Base-by-base conservation (phyloP, 2,888 invertebrate genomes). In the Plemyria rubiginata region DNA sequence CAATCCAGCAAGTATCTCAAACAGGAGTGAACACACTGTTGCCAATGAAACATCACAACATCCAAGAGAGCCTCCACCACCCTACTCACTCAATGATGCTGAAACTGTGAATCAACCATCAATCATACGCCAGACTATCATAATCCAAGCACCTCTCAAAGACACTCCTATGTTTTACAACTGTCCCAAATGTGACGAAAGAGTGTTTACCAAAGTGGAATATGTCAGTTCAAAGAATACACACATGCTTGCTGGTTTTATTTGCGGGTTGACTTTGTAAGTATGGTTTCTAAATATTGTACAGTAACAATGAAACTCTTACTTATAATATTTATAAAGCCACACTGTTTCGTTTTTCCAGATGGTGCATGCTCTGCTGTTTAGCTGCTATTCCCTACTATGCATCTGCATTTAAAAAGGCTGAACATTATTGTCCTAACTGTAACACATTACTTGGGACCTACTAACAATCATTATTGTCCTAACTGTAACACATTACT, bases 331-430 rank as follows among this genome's bases (percentile, higher is more conserved):
- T 32, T 32, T 32, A 8, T 32, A 32, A 8, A 32, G 22, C 28
- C 12, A 53, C 3, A 54, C 32, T 56, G 40, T 49, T 3, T 55
- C 49, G 15, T 40, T 59, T 65, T 65, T 88, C 67, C 85, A 92
- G 92, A 60, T 92, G 90, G 90, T 92, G 92, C 65, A 68, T 85
- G 71, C 73, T 92, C 15, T 92, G 91, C 71, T 91, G 92, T 70
- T 72, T 92, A 45, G 87, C 87, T 66, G 85, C 82, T 11, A 71
- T 92, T 67, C 92, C 92, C 9, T 92, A 92, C 64, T 66, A 85
- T 46, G 67, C 86, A 50, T 78, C 82, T 60, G 69, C 81, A 56
- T 90, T 81, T 60, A 91, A 91, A 74, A 86, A 82, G 67, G 80
- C 85, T 48, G 81, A 87, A 66, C 92, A 92, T 70, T 87, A 83